Percentiles rank a stretch among this genome's conserved stretches.
phyloP scores from a whole-genome alignment of 2,113 vertebrate species.

The Anolis carolinensis region DNA sequence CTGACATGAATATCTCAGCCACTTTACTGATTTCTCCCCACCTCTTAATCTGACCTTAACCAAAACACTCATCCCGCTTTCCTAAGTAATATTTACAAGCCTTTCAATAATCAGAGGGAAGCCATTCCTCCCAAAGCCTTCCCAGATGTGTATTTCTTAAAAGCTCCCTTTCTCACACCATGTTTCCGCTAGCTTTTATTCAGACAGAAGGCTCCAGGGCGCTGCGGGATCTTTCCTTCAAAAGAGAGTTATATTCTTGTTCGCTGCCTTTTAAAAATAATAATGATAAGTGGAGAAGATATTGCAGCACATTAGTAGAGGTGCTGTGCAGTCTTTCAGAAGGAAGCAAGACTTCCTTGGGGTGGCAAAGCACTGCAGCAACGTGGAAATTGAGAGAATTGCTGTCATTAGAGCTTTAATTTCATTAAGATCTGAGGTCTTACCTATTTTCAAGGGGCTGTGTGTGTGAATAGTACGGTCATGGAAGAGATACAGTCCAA shows the following conservation, averaged over 20 bases:
- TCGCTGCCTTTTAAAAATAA: background rate
- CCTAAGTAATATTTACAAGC: background rate
- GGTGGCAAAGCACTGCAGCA: background rate
- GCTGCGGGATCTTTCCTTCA: background rate
- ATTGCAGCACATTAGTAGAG: background rate
- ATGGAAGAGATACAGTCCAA: background rate
- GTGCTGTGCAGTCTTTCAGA: background rate
- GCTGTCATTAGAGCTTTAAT: background rate
- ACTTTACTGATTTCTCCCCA: background rate
- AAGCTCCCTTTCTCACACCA: too few species aligned
- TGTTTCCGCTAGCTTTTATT: background rate
- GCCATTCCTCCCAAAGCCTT: background rate
- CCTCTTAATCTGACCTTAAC: slow-evolving; percentile 16
- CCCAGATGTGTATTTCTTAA: background rate
- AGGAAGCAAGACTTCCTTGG: background rate
- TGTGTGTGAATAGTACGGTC: background rate
- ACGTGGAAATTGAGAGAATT: background rate
- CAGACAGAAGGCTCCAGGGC: background rate
- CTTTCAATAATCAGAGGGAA: background rate
- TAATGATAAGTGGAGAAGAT: background rate
- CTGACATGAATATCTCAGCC: slow-evolving; percentile 50
- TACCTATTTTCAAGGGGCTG: background rate
- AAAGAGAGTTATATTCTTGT: background rate
- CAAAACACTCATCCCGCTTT: background rate
- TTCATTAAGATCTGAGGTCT: background rate